Percentiles rank a stretch among this genome's conserved stretches.
Conservation (phyloP, 2,113 vertebrate species). For the Rhagologus leucostigma region DNA sequence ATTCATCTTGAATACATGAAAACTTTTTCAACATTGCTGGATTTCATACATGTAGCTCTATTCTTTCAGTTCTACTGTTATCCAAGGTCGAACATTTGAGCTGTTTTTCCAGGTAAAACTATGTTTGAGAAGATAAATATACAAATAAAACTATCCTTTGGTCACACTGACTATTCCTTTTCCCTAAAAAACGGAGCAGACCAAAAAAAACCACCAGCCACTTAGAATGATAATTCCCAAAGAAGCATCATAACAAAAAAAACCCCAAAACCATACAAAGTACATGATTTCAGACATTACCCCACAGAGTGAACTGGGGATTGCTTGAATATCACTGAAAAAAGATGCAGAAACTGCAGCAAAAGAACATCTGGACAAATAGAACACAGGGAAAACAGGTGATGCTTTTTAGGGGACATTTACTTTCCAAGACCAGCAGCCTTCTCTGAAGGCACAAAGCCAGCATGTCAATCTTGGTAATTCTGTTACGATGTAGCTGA, state of each 20-base stretch:
- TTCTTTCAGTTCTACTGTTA: not conserved
- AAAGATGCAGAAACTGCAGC: not conserved
- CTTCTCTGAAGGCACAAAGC: not conserved
- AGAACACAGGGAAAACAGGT: not conserved
- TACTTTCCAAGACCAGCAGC: not conserved
- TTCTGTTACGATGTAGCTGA: not conserved
- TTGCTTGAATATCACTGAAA: not conserved
- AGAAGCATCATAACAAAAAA: not conserved
- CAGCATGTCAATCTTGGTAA: not conserved
- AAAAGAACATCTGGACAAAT: not conserved
- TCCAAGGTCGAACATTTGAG: not conserved
- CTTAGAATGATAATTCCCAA: not conserved
- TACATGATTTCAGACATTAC: not conserved
- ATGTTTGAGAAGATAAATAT: not conserved
- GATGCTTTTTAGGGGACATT: not conserved
- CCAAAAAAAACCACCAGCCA: not conserved
- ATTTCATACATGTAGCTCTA: not conserved
- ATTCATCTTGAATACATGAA: not conserved
- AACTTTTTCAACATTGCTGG: not conserved
- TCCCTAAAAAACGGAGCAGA: not conserved
- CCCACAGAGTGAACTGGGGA: not conserved
- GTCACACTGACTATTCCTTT: not conserved
- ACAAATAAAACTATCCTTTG: not conserved
- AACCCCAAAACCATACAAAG: fast-evolving
- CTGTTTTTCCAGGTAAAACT: not conserved